Percentiles rank a stretch among this genome's conserved stretches.
These are phyloP conservation scores for Medauroidea extradentata DNA, from an alignment of 1,140 invertebrate genomes.

Conservation along the genomic window DNA sequence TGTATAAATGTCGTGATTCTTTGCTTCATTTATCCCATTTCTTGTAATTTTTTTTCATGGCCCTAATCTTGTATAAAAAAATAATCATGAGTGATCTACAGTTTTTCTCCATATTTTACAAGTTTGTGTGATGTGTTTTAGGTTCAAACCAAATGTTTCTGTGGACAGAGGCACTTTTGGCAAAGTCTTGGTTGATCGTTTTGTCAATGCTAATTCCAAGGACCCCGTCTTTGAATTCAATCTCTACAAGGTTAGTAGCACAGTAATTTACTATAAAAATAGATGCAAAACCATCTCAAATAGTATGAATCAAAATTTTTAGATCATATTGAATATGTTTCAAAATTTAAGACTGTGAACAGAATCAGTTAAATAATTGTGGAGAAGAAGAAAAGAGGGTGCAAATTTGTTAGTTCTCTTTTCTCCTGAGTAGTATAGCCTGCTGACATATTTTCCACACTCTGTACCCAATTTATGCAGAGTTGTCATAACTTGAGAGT, in stretches of 20 bases:
- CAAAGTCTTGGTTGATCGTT: conserved; percentile 32
- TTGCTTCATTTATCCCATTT: background rate
- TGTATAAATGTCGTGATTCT: background rate
- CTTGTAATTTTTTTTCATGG: background rate
- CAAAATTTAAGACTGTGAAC: too few species aligned
- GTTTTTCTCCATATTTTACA: background rate
- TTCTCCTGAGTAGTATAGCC: too few species aligned
- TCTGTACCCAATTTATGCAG: too few species aligned
- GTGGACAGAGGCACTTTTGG: conserved; percentile 35
- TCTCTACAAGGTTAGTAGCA: conserved; percentile 33
- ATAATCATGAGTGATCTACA: conserved; percentile 3
- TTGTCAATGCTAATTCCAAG: conserved; percentile 12
- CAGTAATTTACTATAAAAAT: too few species aligned
- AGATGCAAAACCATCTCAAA: too few species aligned
- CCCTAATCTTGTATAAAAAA: background rate
- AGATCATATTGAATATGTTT: too few species aligned
- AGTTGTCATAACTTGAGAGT: too few species aligned
- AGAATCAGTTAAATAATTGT: too few species aligned
- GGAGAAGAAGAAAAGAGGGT: too few species aligned
- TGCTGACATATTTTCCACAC: too few species aligned
- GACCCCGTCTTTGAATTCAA: conserved; percentile 36
- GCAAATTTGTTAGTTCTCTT: too few species aligned
- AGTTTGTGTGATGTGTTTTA: conserved; percentile 7
- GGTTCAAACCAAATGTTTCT: conserved; percentile 25
- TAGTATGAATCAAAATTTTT: too few species aligned